Conservation (phyloP, 2,888 invertebrate species). For the Spodoptera exigua region DNA sequence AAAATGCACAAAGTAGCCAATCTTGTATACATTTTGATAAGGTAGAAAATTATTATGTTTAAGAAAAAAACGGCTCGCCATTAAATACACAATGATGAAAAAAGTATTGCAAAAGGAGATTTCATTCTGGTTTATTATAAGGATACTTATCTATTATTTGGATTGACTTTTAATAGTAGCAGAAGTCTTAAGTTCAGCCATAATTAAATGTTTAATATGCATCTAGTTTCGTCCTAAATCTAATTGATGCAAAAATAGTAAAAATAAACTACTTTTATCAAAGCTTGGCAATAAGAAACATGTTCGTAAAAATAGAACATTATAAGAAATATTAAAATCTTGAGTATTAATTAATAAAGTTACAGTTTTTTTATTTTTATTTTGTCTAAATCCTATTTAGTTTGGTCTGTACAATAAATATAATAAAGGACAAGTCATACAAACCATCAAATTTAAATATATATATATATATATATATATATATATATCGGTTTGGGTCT, state of each 20-base stretch:
- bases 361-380: constrained; percentile 7
- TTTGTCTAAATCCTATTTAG: neutral
- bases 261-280: constrained; percentile 16
- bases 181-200: neutral
- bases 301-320: constrained; percentile 33
- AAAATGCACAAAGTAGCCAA: too few relatives aligned
- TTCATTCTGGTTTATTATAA: too few relatives aligned
- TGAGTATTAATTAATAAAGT: constrained; percentile 16
- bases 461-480: too few relatives aligned
- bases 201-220: constrained; percentile 7
- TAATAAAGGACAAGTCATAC: neutral
- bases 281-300: constrained; percentile 19
- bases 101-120: too few relatives aligned
- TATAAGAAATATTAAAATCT: neutral
- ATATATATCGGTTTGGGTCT: too few relatives aligned
- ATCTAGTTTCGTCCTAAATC: neutral
- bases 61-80: too few relatives aligned
- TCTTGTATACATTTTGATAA: too few relatives aligned
- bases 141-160: too few relatives aligned
- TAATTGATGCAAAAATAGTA: constrained; percentile 6
- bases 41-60: too few relatives aligned
- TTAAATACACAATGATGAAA: too few relatives aligned
- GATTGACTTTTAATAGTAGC: too few relatives aligned
- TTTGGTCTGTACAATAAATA: neutral
- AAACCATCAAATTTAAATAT: neutral